Evolutionary conservation across 1,140 invertebrate genomes (phyloP).

Genomic region (Carposina sasakii): DNA sequence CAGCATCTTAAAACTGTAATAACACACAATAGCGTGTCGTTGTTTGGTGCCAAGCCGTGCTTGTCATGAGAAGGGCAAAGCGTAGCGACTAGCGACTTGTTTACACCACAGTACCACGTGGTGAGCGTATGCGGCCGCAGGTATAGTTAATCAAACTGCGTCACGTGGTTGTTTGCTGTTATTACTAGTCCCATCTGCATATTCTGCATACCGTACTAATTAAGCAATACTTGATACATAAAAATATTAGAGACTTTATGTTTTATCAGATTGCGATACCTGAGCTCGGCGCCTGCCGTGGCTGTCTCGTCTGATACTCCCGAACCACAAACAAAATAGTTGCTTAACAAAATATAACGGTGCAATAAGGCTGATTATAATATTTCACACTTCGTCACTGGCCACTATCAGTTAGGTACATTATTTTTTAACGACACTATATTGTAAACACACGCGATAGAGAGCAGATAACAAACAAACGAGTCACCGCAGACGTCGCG

Average conservation of each 20-base stretch:
- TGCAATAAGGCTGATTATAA: slow-evolving; percentile 13
- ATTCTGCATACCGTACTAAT: neutral
- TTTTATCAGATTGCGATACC: slow-evolving; percentile 64
- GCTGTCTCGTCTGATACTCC: slow-evolving; percentile 40
- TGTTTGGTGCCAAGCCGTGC: slow-evolving; percentile 13
- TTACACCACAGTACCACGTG: slow-evolving; percentile 65
- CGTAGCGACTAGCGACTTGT: slow-evolving; percentile 48
- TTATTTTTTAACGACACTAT: slow-evolving; percentile 34
- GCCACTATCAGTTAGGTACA: neutral
- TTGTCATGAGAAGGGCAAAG: slow-evolving; percentile 43
- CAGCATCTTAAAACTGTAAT: no score
- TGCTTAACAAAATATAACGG: slow-evolving; percentile 24
- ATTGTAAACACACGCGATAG: slow-evolving; percentile 61
- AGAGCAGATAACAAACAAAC: slow-evolving; percentile 36
- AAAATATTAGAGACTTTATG: no score
- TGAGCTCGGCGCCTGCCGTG: slow-evolving; percentile 63
- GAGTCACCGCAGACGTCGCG: slow-evolving; percentile 48
- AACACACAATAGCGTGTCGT: no score
- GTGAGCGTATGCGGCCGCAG: slow-evolving; percentile 27
- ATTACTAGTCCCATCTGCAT: slow-evolving; percentile 35
- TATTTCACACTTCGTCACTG: slow-evolving; percentile 34
- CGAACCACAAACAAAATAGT: slow-evolving; percentile 40
- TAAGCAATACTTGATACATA: no score
- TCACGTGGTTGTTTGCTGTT: slow-evolving; percentile 51
- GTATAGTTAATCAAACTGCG: slow-evolving; percentile 45